Evolutionary conservation across 2,888 invertebrate species (phyloP), one percentile per base, ranked within the genome.

Genomic region (Argyresthia goedartella): DNA sequence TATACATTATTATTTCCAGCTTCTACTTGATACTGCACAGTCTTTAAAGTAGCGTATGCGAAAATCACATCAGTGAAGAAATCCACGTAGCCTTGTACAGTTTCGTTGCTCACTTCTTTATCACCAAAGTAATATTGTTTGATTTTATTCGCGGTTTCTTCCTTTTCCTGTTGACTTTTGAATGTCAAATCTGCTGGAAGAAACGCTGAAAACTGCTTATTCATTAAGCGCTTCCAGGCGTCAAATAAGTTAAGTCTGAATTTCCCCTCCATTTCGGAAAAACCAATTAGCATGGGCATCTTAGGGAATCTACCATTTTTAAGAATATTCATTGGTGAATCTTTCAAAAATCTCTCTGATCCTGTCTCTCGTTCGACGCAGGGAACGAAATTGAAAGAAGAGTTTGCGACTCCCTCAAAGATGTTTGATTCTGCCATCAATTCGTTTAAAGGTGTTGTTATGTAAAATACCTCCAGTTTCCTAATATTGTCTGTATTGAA

Each of bases 31-130:
- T 47, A 13, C 34, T 15, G 39, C 25, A 50, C 43, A 10, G 39
- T 16, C 35, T 34, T 45, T 36, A 50, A n/a, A 34, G 4, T 35
- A 8, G 48, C 14, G 16, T 39, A 51, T 3, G 44, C 44, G 39
- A 50, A 53, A 8, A 51, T 39, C 6, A 25, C 14, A 88, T 89
- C 71, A 39, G 61, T 62, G 54, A 59, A 56, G 43, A 46, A 47
- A 52, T 50, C 15, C 2, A 55, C 41, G n/a, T 35, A 52, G n/a
- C 42, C 46, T 41, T 49, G 15, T 10, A 46, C 3, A 13, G 41
- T 52, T 8, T 50, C 50, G 3, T 46, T 43, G 46, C 16, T 52
- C 1, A 54, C 15, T 7, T 25, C 6, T 48, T 49, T 52, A 16
- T 48, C 42, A 39, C 41, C 42, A 25, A 54, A 54, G 44, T 54